Evolutionary conservation across 2,113 vertebrate genomes (phyloP).

Genomic region (Accipiter virgatus): DNA sequence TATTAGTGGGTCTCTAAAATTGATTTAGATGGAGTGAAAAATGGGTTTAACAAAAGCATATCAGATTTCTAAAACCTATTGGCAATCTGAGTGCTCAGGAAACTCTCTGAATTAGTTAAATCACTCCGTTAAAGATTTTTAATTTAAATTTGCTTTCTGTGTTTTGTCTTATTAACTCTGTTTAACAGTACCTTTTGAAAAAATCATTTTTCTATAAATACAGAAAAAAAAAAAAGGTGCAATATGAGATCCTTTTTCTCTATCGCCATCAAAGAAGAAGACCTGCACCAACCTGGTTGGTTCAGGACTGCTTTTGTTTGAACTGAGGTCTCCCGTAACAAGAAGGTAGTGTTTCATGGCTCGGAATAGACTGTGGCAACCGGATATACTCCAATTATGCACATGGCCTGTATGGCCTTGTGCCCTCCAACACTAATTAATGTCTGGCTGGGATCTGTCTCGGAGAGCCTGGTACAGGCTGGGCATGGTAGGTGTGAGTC

Average conservation of each 20-base stretch:
- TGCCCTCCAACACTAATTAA: neutral
- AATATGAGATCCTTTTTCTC: neutral
- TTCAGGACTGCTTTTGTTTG: neutral
- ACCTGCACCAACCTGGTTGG: neutral
- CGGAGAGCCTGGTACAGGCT: neutral
- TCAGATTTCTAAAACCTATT: neutral
- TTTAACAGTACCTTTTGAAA: neutral
- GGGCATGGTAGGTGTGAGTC: neutral
- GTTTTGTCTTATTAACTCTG: neutral
- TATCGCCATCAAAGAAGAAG: neutral
- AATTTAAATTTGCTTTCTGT: neutral
- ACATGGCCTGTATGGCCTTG: too few species aligned
- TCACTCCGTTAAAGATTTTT: neutral
- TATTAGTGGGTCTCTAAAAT: neutral
- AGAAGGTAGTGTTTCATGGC: neutral
- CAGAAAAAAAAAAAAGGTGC: neutral
- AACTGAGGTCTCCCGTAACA: neutral
- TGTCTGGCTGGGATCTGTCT: neutral
- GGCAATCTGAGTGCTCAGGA: neutral
- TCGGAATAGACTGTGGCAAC: neutral
- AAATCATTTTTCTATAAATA: neutral
- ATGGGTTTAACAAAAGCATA: neutral
- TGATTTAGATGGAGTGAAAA: neutral
- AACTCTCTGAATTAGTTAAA: neutral
- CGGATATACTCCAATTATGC: rapidly evolving